These are phyloP conservation scores for Lepisosteus osseus DNA, from an alignment of 2,113 vertebrate species.

Conservation along the genomic window DNA sequence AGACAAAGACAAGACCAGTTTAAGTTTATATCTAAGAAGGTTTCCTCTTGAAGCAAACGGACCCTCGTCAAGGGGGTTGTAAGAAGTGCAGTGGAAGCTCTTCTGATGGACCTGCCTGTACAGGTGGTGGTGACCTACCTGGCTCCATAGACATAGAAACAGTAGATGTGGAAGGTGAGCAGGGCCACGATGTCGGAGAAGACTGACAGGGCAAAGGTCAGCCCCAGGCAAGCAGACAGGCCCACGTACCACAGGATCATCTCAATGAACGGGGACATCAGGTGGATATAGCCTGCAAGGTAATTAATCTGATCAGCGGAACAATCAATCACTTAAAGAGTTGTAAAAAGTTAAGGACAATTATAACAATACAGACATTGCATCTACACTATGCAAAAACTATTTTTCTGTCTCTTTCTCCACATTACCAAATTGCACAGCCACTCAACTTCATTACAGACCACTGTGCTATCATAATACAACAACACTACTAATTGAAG, in stretches of 20 bases:
- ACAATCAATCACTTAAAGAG: neutral
- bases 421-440: no score
- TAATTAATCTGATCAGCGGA: neutral
- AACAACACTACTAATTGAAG: no score
- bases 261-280: constrained; percentile 93
- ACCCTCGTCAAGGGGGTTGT: no score
- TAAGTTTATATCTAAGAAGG: no score
- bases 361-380: neutral
- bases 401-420: no score
- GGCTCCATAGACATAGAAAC: constrained; percentile 98
- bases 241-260: constrained; percentile 93
- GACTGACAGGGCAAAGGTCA: constrained; percentile 86
- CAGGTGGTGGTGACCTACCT: constrained; percentile 61
- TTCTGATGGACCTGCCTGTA: neutral
- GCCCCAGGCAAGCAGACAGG: constrained; percentile 84
- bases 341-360: neutral
- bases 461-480: no score
- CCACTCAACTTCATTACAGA: no score
- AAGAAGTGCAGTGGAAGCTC: no score
- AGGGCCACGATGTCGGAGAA: constrained; percentile 88
- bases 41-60: no score
- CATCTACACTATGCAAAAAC: no score
- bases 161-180: constrained; percentile 98
- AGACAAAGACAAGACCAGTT: no score
- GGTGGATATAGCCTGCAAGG: constrained; percentile 86